Conservation (phyloP, 2,888 invertebrate species). For the Nephrotoma flavescens region DNA sequence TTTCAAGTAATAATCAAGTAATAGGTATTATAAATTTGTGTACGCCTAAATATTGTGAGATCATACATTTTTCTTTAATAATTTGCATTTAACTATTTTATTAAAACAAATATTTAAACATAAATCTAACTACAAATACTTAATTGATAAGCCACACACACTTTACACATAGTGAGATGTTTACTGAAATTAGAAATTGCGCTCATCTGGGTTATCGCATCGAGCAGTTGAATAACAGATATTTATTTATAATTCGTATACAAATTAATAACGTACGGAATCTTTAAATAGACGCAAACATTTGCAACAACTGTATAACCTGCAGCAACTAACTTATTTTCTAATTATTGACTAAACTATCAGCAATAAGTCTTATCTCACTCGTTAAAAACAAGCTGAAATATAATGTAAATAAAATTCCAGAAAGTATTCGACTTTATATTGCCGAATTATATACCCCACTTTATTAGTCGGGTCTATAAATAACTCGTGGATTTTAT, state of each 20-base stretch:
- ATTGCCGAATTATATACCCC: not conserved
- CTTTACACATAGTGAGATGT: not conserved
- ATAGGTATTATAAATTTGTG: no score
- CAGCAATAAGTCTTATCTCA: not conserved
- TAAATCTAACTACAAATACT: not conserved
- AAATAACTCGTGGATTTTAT: not conserved
- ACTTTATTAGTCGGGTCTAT: not conserved
- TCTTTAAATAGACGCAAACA: not conserved
- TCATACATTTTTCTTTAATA: no score
- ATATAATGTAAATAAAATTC: not conserved
- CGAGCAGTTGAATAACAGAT: not conserved
- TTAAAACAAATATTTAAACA: not conserved
- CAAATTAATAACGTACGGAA: not conserved
- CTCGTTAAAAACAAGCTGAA: not conserved
- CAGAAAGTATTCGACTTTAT: not conserved
- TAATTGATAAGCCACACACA: not conserved
- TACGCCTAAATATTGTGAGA: no score
- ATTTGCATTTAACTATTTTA: no score
- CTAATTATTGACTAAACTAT: not conserved
- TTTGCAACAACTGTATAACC: not conserved
- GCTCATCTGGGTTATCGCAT: not conserved
- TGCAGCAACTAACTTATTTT: not conserved
- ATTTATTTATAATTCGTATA: not conserved
- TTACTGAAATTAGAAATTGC: not conserved
- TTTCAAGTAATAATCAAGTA: no score